phyloP scores from a whole-genome alignment of 2,888 invertebrate species.

The Chloroclystis v-ata region DNA sequence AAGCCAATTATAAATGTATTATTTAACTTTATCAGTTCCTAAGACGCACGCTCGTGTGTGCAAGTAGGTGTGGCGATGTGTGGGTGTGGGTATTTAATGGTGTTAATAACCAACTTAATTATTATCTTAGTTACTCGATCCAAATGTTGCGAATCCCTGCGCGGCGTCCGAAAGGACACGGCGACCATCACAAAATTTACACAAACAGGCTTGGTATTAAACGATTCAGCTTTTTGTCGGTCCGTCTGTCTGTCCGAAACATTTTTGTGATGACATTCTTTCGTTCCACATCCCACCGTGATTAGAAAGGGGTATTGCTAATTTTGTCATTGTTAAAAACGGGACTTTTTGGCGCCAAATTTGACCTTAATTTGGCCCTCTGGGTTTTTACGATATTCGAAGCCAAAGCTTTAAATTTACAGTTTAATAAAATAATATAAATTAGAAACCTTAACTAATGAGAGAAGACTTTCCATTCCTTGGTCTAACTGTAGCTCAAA shows the following conservation, averaged over 20 bases:
- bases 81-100: no score
- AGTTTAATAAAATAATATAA: no score
- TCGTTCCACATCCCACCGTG: slow-evolving; percentile 48
- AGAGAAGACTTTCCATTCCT: no score
- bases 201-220: slow-evolving; percentile 66
- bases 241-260: slow-evolving; percentile 38
- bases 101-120: no score
- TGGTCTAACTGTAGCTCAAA: no score
- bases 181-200: slow-evolving; percentile 67
- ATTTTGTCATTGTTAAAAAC: slow-evolving; percentile 23
- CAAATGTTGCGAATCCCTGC: slow-evolving; percentile 32
- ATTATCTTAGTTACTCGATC: not conserved
- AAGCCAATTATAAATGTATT: no score
- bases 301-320: slow-evolving; percentile 49
- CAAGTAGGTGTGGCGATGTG: no score
- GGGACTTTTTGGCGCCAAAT: slow-evolving; percentile 17
- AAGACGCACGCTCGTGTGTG: no score
- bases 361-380: not conserved
- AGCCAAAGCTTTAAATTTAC: no score
- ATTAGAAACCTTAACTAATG: no score
- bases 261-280: slow-evolving; percentile 65
- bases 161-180: slow-evolving; percentile 39
- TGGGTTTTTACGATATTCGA: not conserved
- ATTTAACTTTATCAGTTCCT: no score
- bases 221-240: slow-evolving; percentile 63